Evolutionary conservation across 2,888 invertebrate species (phyloP), one percentile per base, ranked within the genome.

Genomic region (Endomychus coccineus): DNA sequence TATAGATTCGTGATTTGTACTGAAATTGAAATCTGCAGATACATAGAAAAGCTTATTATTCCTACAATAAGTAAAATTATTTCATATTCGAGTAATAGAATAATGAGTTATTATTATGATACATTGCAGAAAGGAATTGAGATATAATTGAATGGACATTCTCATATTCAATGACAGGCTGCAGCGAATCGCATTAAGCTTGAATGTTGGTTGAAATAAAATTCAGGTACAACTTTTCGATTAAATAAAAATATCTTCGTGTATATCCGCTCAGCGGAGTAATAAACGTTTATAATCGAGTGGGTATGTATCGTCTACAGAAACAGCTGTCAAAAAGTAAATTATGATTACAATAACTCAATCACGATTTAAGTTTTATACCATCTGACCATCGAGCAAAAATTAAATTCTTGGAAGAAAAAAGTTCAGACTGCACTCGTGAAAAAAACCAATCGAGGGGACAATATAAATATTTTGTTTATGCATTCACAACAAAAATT

Each of bases 381-480:
- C 51, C 55, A 51, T 50, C 55, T 52, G 52, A 45, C 48, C 50
- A 48, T 51, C 48, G 53, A 53, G 56, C 55, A 61, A 61, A 65
- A 64, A 64, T 61, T 56, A 58, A 62, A 62, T 65, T 64, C 64
- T 55, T 43, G 53, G 61, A 63, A 60, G 50, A 56, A 58, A 59
- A 59, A 63, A 54, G 44, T 44, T 40, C 46, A 39, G 51, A 48
- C 58, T 48, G 54, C 53, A 45, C 48, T 52, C 52, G 56, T 51
- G 56, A 61, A 64, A 62, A 59, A 61, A 59, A 55, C 55, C 59
- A 61, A 61, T 60, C 63, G 60, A 54, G 60, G 60, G 64, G 64
- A 67, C 66, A 65, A 64, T 67, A 66, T 67, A 67, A 67, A 67
- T 67, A 67, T 66, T 66, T 66, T 64, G 65, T 66, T 66, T 66